Conservation (phyloP, 2,888 invertebrate genomes). For the Ormia ochracea region DNA sequence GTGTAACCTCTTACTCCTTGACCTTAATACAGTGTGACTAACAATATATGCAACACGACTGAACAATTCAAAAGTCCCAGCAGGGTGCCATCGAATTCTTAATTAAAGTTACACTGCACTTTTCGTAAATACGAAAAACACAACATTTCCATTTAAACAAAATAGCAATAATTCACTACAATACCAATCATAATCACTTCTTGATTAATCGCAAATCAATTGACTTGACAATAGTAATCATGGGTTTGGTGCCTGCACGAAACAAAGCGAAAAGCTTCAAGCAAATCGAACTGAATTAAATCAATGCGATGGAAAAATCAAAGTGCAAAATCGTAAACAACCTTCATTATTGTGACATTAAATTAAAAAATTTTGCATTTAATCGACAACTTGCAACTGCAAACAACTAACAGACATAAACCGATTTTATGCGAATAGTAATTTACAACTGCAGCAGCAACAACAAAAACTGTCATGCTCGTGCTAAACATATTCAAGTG, state of each 20-base stretch:
- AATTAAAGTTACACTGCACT: constrained; percentile 23
- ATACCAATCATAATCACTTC: constrained; percentile 42
- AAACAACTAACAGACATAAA: not conserved
- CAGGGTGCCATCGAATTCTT: not conserved
- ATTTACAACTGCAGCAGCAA: constrained; percentile 22
- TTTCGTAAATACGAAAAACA: constrained; percentile 47
- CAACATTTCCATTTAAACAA: constrained; percentile 7
- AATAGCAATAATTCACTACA: constrained; percentile 19
- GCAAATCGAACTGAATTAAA: constrained; percentile 19
- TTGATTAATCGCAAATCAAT: constrained; percentile 50
- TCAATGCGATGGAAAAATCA: constrained; percentile 11
- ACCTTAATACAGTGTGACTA: not conserved
- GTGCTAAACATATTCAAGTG: constrained; percentile 44
- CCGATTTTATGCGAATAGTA: not conserved
- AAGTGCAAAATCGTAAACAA: constrained; percentile 30
- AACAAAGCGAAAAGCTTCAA: not conserved
- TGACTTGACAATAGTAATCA: constrained; percentile 41
- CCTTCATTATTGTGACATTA: constrained; percentile 50
- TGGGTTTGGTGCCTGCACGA: constrained; percentile 47
- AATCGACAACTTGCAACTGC: constrained; percentile 22
- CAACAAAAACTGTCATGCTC: constrained; percentile 3
- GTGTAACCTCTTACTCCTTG: too few relatives aligned
- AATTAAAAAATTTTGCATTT: constrained; percentile 35
- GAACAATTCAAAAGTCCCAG: not conserved
- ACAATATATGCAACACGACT: not conserved